Conservation (phyloP, 2,888 invertebrate genomes). For the Ichneumoninae sp. region DNA sequence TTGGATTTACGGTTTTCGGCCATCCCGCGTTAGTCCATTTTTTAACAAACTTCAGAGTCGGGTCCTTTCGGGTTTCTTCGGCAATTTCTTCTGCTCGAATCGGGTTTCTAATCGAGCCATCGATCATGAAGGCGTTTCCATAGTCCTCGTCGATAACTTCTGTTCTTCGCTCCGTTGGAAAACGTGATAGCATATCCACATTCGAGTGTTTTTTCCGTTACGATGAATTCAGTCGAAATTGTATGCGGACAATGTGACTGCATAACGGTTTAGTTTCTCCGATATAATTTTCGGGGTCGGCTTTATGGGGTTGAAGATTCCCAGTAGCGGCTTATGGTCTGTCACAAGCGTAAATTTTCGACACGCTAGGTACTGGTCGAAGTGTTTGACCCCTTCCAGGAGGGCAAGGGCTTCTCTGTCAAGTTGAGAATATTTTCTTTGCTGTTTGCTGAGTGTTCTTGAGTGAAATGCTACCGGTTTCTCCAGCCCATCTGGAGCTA, state of each 20-base stretch:
- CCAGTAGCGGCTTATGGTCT: constrained; percentile 77
- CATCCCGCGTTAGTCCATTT: constrained; percentile 52
- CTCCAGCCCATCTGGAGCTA: constrained; percentile 59
- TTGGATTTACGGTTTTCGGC: constrained; percentile 21
- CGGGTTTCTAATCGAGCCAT: constrained; percentile 29
- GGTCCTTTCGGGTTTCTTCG: constrained; percentile 25
- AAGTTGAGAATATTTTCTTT: constrained; percentile 68
- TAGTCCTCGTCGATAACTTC: constrained; percentile 41
- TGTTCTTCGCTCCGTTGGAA: constrained; percentile 28
- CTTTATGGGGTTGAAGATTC: constrained; percentile 52
- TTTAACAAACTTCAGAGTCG: neutral
- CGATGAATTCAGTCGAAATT: constrained; percentile 37
- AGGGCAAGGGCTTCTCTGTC: constrained; percentile 71
- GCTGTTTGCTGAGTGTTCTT: constrained; percentile 55
- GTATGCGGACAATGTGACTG: constrained; percentile 21
- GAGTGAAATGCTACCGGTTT: constrained; percentile 67
- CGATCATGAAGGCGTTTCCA: constrained; percentile 39
- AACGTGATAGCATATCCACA: constrained; percentile 31
- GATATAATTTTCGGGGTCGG: constrained; percentile 51
- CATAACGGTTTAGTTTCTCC: constrained; percentile 34
- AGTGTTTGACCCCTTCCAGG: constrained; percentile 65
- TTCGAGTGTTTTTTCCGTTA: constrained; percentile 32
- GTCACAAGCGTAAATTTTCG: constrained; percentile 74
- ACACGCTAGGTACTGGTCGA: constrained; percentile 68
- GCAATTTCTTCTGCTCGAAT: constrained; percentile 27